These are phyloP conservation scores for Trachythela sp. DNA, from an alignment of 64 coral and sea anemone species.

Conservation along the genomic window DNA sequence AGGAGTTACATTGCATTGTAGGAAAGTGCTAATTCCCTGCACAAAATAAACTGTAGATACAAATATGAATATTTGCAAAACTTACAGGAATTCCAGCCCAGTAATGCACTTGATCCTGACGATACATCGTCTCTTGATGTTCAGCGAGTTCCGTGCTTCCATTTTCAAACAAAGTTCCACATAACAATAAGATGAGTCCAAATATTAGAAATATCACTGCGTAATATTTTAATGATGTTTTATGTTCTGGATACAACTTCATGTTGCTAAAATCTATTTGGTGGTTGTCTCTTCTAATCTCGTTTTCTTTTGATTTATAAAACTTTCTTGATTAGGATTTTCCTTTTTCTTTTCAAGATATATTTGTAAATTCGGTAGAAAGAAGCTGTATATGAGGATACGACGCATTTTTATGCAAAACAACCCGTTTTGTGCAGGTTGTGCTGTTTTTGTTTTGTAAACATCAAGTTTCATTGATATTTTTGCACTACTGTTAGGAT, in stretches of 20 bases:
- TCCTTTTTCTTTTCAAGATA: not conserved
- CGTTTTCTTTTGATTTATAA: too few relatives aligned
- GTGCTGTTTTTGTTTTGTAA: too few relatives aligned
- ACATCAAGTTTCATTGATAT: too few relatives aligned
- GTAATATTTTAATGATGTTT: not conserved
- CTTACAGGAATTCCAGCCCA: slow-evolving; percentile 7
- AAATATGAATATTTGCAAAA: not conserved
- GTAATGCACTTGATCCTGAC: not conserved
- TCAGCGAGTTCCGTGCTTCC: not conserved
- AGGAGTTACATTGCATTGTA: not conserved
- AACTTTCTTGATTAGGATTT: too few relatives aligned
- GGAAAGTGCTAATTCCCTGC: too few relatives aligned
- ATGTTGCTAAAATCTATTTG: not conserved
- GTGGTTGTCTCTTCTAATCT: not conserved
- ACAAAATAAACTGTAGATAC: not conserved
- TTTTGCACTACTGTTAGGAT: too few relatives aligned
- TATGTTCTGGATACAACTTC: not conserved
- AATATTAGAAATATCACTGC: not conserved
- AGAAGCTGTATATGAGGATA: not conserved
- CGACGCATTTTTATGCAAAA: not conserved
- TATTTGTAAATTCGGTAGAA: not conserved
- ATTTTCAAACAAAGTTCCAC: not conserved
- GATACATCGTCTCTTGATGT: not conserved
- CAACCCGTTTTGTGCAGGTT: not conserved
- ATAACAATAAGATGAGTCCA: not conserved